A percentile compares a stretch with the other conserved stretches of the same genome.
Conservation (phyloP, 2,888 invertebrate genomes). For the Orthosia gracilis region DNA sequence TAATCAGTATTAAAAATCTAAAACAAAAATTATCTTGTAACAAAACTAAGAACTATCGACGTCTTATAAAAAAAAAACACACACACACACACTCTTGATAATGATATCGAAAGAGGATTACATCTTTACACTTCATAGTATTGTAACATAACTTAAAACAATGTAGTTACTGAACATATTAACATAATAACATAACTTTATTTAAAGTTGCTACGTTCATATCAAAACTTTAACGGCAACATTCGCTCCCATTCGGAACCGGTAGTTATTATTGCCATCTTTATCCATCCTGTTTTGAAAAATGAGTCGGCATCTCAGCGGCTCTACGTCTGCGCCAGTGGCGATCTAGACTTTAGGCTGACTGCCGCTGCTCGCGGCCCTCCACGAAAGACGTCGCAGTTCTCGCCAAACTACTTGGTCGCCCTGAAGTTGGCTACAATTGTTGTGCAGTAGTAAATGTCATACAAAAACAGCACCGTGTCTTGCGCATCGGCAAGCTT, state of each 20-base stretch:
- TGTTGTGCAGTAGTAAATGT: too few species aligned
- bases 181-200: too few species aligned
- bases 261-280: slow-evolving; percentile 44
- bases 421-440: too few species aligned
- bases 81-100: not conserved
- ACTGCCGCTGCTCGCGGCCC: slow-evolving; percentile 31
- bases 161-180: not conserved
- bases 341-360: slow-evolving; percentile 20
- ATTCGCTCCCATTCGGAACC: slow-evolving; percentile 28
- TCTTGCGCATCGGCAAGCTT: too few species aligned
- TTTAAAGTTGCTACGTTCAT: not conserved
- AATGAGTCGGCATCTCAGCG: slow-evolving; percentile 23
- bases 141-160: slow-evolving; percentile 3
- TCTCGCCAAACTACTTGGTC: too few species aligned
- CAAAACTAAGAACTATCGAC: not conserved
- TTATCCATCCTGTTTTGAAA: slow-evolving; percentile 16
- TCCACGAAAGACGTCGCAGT: slow-evolving; percentile 11
- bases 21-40: not conserved
- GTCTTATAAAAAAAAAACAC: not conserved
- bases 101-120: not conserved
- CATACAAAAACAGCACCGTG: too few species aligned
- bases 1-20: too few species aligned
- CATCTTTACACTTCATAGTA: not conserved
- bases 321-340: slow-evolving; percentile 42
- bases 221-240: not conserved